Evolutionary conservation across 2,797 vertebrate genomes (phyloP), one percentile per base, ranked within the genome.

Genomic region (Ataeniobius toweri): DNA sequence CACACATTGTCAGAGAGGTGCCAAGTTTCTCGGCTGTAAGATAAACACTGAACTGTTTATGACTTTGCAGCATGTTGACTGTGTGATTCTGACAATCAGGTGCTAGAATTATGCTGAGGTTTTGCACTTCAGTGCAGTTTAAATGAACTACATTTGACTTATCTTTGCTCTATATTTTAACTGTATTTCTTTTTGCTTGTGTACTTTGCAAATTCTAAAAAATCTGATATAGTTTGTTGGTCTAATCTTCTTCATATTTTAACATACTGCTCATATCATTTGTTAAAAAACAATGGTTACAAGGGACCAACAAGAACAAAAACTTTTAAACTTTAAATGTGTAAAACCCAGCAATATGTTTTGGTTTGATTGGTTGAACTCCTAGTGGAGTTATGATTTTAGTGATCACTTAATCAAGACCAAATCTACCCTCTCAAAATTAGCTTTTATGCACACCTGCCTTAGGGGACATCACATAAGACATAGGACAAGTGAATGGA

Each of bases 21-120:
- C 53, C 14, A 90, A 77, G 20, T 86, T 93, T 90, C 88, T 78
- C 83, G 82, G 81, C 85, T 85, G 53, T 69, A 78, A 86, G 70
- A 92, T 84, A 94, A 94, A 93, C 77, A 73, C 61, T 75, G 89
- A 80, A 78, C 83, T 28, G n/a, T 88, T 91, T 93, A 89, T 75
- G 90, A 85, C 89, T 77, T 78, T 78, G 87, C 84, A 67, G 86
- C 85, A 77, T 86, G 85, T 91, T 87, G 85, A 89, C 87, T 83
- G 80, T 79, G 76, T 82, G 78, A 79, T 85, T 83, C 65, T 69
- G 75, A 81, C 78, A n/a, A 46, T 65, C 36, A 44, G 22, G 20
- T 41, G 14, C 65, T 41, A 46, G 41, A 68, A 44, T 18, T 44
- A 24, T n/a, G 22, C 65, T 14, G 58, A 6, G 22, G 39, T 46